Evolutionary conservation across 2,113 vertebrate genomes (phyloP), one percentile per base, ranked within the genome.

Genomic region (Aspiorhynchus laticeps): DNA sequence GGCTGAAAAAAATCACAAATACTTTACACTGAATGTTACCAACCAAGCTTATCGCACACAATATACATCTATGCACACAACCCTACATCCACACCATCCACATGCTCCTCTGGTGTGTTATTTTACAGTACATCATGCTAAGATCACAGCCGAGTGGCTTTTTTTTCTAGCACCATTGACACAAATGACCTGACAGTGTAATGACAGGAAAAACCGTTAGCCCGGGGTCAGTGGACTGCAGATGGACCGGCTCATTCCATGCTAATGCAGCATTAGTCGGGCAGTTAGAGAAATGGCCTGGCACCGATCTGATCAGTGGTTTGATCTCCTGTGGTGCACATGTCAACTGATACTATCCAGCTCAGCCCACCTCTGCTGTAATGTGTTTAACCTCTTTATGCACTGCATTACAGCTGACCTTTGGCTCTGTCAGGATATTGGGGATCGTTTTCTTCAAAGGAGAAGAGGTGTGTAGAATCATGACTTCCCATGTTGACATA

Each of bases 311-410:
- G 83, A 84, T 84, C 67, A 59, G 31, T 38, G 81, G 81, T 43
- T 71, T 71, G 61, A 71, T 71, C 43, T 85, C 59, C 59, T 67
- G 28, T 78, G 15, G 43, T 67, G 48, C 85, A 86, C 26, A 41
- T 28, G 24, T 86, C 77, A 80, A 46, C 41, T 33, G 69, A 84
- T 84, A 74, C 83, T 48, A 26, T 84, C 83, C 83, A 84, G 48
- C 14, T 28, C 48, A 56, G 21, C 69, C 51, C 31, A 80, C 31
- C 31, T 26, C 28, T 33, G 28, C 14, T 53, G 12, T 86, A 71
- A 69, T 80, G 41, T 59, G n/a, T 80, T 86, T 86, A 80, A 80
- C 75, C 76, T 69, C 12, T 59, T 38, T 9, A 63, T 77, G 73
- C 73, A 43, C 80, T 36, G 38, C 38, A 33, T 84, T 84, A 38